Evolutionary conservation across 2,797 vertebrate species (phyloP).

Genomic region (Aldrovandia affinis): DNA sequence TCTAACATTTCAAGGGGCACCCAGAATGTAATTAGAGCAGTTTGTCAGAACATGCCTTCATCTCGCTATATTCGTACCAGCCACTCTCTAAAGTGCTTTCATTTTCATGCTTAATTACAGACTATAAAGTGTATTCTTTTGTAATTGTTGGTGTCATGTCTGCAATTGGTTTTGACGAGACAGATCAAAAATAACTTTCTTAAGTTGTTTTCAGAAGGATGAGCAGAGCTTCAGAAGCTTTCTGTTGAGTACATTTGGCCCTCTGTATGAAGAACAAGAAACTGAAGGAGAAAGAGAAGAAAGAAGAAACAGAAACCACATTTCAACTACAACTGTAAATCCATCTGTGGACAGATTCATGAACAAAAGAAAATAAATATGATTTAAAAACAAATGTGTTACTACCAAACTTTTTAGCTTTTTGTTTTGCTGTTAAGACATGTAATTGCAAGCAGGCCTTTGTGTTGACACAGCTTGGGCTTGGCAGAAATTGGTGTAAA

Average conservation of each 20-base stretch:
- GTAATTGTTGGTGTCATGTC: background rate
- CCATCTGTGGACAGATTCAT: background rate
- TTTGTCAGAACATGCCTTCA: background rate
- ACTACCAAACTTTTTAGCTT: background rate
- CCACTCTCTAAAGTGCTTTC: background rate
- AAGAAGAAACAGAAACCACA: constrained; percentile 1
- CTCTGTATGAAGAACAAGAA: background rate
- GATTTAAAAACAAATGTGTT: no score
- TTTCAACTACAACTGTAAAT: background rate
- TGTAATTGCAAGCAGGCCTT: background rate
- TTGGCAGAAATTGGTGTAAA: background rate
- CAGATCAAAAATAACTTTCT: background rate
- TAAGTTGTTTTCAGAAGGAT: background rate
- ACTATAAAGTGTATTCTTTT: background rate
- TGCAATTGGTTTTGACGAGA: background rate
- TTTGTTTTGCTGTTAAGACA: background rate
- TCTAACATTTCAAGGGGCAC: no score
- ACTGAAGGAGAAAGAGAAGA: no score
- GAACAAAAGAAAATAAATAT: background rate
- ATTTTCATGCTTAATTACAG: constrained; percentile 6
- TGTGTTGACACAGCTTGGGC: background rate
- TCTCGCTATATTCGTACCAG: background rate
- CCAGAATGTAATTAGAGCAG: background rate
- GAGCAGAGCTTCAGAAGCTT: background rate
- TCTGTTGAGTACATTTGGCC: background rate